These are phyloP conservation scores for Aspidapion aeneum DNA, from an alignment of 2,888 invertebrate species.

Conservation along the genomic window DNA sequence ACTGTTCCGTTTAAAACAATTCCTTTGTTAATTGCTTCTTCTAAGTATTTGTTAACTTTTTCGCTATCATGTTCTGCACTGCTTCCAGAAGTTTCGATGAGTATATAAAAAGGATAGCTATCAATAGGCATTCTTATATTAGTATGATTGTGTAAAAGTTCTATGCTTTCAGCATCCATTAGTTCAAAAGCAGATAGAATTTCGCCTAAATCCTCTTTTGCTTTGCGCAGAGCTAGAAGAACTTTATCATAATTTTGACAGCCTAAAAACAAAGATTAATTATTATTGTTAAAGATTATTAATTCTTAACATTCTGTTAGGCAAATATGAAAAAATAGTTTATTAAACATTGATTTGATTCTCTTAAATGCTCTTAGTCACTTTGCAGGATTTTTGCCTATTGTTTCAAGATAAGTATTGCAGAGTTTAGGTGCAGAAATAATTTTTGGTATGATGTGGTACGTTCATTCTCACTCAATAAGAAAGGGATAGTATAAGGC, in stretches of 20 bases:
- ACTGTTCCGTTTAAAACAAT: slow-evolving; percentile 79
- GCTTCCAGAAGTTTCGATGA: slow-evolving; percentile 86
- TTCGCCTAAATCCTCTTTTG: slow-evolving; percentile 76
- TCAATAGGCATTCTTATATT: slow-evolving; percentile 59
- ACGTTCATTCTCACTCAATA: no score
- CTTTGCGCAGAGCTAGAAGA: slow-evolving; percentile 68
- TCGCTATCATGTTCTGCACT: slow-evolving; percentile 79
- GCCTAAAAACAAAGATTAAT: slow-evolving; percentile 50
- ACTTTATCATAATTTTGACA: slow-evolving; percentile 74
- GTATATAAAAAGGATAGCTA: slow-evolving; percentile 75
- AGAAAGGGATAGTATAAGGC: no score
- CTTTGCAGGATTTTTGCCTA: no score
- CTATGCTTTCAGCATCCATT: slow-evolving; percentile 74
- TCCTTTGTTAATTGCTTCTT: slow-evolving; percentile 64
- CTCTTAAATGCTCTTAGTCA: no score
- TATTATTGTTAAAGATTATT: slow-evolving; percentile 16
- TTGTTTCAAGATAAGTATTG: no score
- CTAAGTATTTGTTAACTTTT: slow-evolving; percentile 76
- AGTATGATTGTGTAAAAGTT: slow-evolving; percentile 58
- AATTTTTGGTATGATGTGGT: no score
- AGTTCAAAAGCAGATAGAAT: slow-evolving; percentile 94
- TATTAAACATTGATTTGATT: no score
- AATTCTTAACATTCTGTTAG: no score
- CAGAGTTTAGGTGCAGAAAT: no score
- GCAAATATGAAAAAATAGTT: no score